These are phyloP conservation scores for Crematogaster levior DNA, from an alignment of 2,888 invertebrate species.

Conservation along the genomic window DNA sequence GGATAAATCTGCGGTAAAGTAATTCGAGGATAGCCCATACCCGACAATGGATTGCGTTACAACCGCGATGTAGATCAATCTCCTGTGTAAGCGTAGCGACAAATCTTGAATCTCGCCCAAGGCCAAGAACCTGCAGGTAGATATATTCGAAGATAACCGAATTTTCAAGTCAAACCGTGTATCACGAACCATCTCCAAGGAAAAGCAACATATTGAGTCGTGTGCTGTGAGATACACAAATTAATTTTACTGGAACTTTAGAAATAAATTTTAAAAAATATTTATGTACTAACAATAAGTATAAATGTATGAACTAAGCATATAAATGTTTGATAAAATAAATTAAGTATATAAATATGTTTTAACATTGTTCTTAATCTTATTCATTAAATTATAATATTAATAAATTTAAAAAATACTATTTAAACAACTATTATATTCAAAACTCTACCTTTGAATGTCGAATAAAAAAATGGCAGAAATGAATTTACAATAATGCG, in stretches of 20 bases:
- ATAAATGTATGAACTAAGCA: too few relatives aligned
- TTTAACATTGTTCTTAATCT: neutral
- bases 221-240: neutral
- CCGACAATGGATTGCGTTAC: slow-evolving; percentile 22
- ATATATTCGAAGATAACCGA: neutral
- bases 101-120: slow-evolving; percentile 31
- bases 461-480: neutral
- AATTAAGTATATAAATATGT: too few relatives aligned
- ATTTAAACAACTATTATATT: neutral
- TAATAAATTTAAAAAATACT: neutral
- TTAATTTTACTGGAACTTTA: neutral
- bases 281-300: too few relatives aligned
- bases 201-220: neutral
- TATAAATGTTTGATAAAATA: too few relatives aligned
- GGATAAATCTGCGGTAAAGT: slow-evolving; percentile 63
- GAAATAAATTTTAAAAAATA: too few relatives aligned
- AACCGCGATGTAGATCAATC: slow-evolving; percentile 46
- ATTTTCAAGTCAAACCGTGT: neutral
- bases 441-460: neutral
- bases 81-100: slow-evolving; percentile 34
- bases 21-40: slow-evolving; percentile 28
- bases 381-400: too few relatives aligned
- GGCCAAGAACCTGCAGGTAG: neutral
- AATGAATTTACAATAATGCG: neutral
- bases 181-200: neutral